Evolutionary conservation across 2,888 invertebrate genomes (phyloP).

Genomic region (Neoscelio sp.): DNA sequence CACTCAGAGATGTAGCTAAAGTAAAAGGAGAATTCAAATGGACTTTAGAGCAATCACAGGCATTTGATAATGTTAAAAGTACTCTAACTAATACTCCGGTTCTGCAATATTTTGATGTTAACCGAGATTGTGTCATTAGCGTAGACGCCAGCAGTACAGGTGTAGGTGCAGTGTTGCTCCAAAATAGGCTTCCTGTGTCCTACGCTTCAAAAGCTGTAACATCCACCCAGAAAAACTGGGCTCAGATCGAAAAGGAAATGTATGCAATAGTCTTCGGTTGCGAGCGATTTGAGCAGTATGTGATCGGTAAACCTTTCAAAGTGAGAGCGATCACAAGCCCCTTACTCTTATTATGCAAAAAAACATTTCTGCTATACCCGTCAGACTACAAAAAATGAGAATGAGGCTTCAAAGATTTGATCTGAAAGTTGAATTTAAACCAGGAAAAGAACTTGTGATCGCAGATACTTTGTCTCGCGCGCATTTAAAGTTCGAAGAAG

Average conservation of each 20-base stretch:
- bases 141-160: constrained; percentile 69
- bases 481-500: constrained; percentile 14
- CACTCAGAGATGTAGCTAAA: constrained; percentile 69
- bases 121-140: constrained; percentile 51
- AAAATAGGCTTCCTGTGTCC: constrained; percentile 62
- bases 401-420: constrained; percentile 64
- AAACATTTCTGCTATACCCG: constrained; percentile 18
- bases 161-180: constrained; percentile 65
- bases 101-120: constrained; percentile 62
- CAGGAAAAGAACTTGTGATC: constrained; percentile 66
- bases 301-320: constrained; percentile 59
- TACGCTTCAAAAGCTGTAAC: constrained; percentile 68
- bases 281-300: constrained; percentile 59
- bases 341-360: constrained; percentile 38
- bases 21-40: constrained; percentile 59
- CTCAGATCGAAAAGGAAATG: constrained; percentile 65
- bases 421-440: constrained; percentile 53
- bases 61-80: constrained; percentile 59
- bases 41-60: constrained; percentile 44
- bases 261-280: constrained; percentile 66
- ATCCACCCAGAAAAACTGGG: constrained; percentile 54
- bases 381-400: constrained; percentile 63
- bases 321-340: constrained; percentile 76
- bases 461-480: constrained; percentile 67
- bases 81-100: constrained; percentile 48